Evolutionary conservation across 2,888 invertebrate species (phyloP).

Genomic region (Drosophila borborema): DNA sequence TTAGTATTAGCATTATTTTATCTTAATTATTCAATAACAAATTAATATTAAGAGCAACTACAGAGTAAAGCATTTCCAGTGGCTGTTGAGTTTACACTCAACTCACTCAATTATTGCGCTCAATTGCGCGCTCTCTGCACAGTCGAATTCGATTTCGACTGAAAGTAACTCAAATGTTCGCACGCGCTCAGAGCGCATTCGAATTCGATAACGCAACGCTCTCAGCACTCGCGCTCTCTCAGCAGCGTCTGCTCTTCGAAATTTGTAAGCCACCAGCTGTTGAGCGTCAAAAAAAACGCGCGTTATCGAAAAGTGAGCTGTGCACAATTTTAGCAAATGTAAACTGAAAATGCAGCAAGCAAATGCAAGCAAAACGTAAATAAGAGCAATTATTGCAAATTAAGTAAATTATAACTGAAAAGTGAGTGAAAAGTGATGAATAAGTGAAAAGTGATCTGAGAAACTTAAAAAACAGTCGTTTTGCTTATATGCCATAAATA

Average conservation of each 20-base stretch:
- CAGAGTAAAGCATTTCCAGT: neutral
- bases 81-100: neutral
- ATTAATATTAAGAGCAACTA: neutral
- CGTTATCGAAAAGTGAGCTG: conserved; percentile 58
- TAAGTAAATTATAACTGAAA: neutral
- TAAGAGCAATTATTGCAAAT: neutral
- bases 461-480: neutral
- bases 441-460: neutral
- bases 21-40: neutral
- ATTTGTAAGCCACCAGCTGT: conserved; percentile 55
- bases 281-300: conserved; percentile 28
- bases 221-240: conserved; percentile 15
- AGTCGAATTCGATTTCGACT: conserved; percentile 6
- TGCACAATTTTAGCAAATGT: conserved; percentile 19
- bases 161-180: neutral
- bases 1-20: neutral
- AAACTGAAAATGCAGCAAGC: conserved; percentile 3
- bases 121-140: neutral
- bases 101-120: neutral
- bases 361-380: neutral
- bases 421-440: neutral
- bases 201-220: conserved; percentile 11
- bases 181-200: conserved; percentile 1
- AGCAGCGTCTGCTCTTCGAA: conserved; percentile 29
- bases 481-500: too few species aligned